Base-by-base conservation (phyloP, 2,797 vertebrate species). In the Enteromius paludinosus region DNA sequence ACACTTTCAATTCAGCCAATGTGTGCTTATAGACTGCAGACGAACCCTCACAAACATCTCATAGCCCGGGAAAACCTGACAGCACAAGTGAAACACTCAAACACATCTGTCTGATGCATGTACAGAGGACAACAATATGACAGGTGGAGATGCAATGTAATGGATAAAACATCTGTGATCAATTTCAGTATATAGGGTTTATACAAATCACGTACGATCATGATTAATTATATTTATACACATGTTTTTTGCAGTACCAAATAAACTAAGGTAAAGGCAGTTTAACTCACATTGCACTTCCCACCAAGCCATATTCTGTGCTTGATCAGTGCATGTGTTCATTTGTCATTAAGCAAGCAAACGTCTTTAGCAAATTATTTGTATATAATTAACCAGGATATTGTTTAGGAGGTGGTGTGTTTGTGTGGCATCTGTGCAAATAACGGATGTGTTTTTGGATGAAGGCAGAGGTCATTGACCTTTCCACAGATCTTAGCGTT, bases 381-480 rank as follows among this genome's bases (percentile, higher is more conserved):
- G 25, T 30, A 8, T 35, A 8, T 54, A 54, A 52, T 72, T 35
- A 33, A 52, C 11, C 30, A 35, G 30, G 47, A 54, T 30, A 71
- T 28, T 6, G 69, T 71, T 10, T 71, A 1, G 17, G 17, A 2
- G 49, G 20, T 3, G 20, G 47, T 54, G 43, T 52, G 49, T 73
- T 4, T 74, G 33, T 74, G 47, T 10, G 49, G 33, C 20, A 56
- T 56, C 72, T 59, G 33, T 59, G 72, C 52, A 41, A 56, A 38
- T 38, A 38, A 74, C 72, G 52, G 49, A 38, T 74, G 54, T 54
- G 70, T 8, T 73, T 54, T 35, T 15, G 20, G 71, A 73, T 9
- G 45, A 54, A 54, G 71, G 18, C 49, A 73, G 30, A 73, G 71
- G 30, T 73, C 71, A 38, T 17, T 35, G 71, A 73, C 47, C 28